Conservation (phyloP, 2,888 invertebrate genomes). For the Fragum fragum region DNA sequence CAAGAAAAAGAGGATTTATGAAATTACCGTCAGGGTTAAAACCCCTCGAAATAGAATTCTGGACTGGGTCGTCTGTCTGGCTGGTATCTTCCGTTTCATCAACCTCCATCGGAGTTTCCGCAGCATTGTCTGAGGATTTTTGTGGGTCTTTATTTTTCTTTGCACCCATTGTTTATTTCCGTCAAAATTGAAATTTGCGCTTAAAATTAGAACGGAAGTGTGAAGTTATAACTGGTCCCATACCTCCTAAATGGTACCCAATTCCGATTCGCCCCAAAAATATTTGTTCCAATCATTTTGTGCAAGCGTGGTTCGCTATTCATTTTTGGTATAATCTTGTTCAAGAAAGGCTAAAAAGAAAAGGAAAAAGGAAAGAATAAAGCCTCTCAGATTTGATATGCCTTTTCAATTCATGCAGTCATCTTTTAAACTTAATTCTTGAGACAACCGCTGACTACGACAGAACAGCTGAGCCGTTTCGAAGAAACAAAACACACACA, state of each 20-base stretch:
- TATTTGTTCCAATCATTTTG: background rate
- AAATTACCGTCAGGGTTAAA: constrained; percentile 21
- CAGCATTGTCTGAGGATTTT: background rate
- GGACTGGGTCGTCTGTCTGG: background rate
- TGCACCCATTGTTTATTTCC: background rate
- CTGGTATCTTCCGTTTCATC: background rate
- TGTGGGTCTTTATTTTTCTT: background rate
- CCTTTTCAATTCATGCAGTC: no score
- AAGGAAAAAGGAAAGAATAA: no score
- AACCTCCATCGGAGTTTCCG: background rate
- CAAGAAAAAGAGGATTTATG: no score
- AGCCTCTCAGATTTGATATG: no score
- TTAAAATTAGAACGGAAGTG: constrained; percentile 10
- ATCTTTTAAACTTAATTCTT: no score
- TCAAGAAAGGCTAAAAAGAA: no score
- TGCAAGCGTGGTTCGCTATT: no score
- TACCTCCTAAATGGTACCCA: background rate
- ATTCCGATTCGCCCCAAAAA: background rate
- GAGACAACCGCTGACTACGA: no score
- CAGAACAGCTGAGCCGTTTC: no score
- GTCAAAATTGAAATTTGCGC: constrained; percentile 26
- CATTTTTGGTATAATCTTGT: no score
- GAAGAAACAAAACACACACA: no score
- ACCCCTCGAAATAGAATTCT: constrained; percentile 4
- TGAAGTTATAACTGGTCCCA: background rate